Conservation (phyloP, 64 coral and sea anemone genomes). For the Pocillopora verrucosa region DNA sequence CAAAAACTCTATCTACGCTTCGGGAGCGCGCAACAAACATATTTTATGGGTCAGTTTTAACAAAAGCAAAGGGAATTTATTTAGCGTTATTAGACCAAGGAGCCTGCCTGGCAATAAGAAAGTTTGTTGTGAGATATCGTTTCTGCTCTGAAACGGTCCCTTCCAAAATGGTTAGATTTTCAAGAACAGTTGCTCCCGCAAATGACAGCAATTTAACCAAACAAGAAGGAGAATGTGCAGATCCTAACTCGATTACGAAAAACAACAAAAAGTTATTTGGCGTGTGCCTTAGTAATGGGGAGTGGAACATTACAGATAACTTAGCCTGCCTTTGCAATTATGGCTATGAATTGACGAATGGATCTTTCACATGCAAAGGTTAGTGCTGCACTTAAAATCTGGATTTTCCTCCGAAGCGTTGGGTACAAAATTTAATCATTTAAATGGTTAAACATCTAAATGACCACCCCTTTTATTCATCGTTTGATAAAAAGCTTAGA, state of each 20-base stretch:
- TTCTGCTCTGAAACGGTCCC: constrained; percentile 23
- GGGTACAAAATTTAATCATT: too few species aligned
- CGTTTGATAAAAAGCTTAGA: too few species aligned
- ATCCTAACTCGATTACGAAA: too few species aligned
- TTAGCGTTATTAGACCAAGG: constrained; percentile 51
- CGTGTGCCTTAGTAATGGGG: constrained; percentile 46
- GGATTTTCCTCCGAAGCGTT: too few species aligned
- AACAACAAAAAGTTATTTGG: neutral
- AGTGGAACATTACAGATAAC: constrained; percentile 44
- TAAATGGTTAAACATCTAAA: too few species aligned
- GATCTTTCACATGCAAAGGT: neutral
- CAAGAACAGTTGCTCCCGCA: constrained; percentile 25
- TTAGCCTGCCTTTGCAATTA: constrained; percentile 14
- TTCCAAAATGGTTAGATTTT: constrained; percentile 27
- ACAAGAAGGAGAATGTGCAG: constrained; percentile 14
- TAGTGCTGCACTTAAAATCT: too few species aligned
- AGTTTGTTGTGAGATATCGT: neutral
- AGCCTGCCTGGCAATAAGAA: neutral
- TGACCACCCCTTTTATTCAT: too few species aligned
- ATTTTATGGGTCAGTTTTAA: neutral
- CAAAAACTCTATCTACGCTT: neutral
- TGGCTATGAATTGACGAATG: constrained; percentile 29
- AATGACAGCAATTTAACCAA: neutral
- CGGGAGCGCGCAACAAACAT: neutral
- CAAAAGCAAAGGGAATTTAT: neutral